phyloP scores from a whole-genome alignment of 2,888 invertebrate species.

The Ametastegia equiseti region DNA sequence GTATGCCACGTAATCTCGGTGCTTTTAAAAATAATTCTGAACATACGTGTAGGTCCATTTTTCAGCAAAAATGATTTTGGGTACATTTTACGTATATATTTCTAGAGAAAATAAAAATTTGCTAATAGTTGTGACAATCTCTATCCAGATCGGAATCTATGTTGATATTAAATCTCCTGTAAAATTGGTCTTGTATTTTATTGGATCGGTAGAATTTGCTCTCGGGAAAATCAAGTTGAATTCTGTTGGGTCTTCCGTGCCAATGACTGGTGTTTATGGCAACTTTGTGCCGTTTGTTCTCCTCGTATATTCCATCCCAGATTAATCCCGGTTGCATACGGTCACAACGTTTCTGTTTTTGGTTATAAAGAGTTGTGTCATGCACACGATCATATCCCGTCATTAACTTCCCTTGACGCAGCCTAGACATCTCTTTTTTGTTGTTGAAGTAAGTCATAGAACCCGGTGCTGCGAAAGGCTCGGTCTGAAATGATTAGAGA shows the following conservation, averaged over 20 bases:
- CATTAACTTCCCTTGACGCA: slow-evolving; percentile 29
- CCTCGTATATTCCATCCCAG: slow-evolving; percentile 64
- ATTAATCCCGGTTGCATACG: slow-evolving; percentile 58
- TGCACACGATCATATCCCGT: slow-evolving; percentile 65
- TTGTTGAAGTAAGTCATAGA: slow-evolving; percentile 64
- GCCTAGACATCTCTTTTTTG: slow-evolving; percentile 52
- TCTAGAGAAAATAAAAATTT: not conserved
- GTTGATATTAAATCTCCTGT: slow-evolving; percentile 58
- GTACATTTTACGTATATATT: not conserved
- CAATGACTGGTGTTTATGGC: slow-evolving; percentile 62
- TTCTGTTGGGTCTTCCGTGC: slow-evolving; percentile 66
- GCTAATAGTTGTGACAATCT: slow-evolving; percentile 27
- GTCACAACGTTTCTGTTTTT: slow-evolving; percentile 63
- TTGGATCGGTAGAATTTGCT: slow-evolving; percentile 62
- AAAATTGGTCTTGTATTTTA: slow-evolving; percentile 59
- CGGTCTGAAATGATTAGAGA: slow-evolving; percentile 55
- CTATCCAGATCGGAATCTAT: slow-evolving; percentile 42
- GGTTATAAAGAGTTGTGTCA: slow-evolving; percentile 62
- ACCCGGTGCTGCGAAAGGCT: slow-evolving; percentile 61
- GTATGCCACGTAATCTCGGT: not conserved
- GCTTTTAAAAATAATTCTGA: too few relatives aligned
- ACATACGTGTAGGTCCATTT: too few relatives aligned
- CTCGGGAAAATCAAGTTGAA: slow-evolving; percentile 62
- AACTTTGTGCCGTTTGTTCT: slow-evolving; percentile 63
- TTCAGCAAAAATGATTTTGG: too few relatives aligned